Base-by-base conservation (phyloP, 2,888 invertebrate species). In the Cheilosia variabilis region DNA sequence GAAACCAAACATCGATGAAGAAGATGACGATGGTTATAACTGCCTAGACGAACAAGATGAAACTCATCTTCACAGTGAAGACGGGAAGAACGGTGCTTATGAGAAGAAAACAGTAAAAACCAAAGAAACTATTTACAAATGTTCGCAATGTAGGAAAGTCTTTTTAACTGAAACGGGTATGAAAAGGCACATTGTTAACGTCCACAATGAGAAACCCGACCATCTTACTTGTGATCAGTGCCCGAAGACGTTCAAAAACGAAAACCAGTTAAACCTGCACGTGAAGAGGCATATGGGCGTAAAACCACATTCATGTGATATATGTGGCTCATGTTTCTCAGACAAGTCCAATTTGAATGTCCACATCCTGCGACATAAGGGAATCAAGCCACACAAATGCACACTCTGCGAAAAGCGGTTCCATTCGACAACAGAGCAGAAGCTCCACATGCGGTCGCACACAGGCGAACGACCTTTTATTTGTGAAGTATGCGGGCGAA, bases 301-400 rank as follows among this genome's bases (percentile, higher is more conserved):
- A 1, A 76, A 79, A 52, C 77, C 80, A 0, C 80, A 78, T 55
- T 15, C 53, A 2, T 91, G 91, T 58, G 91, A 91, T 73, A 90
- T 91, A 37, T 91, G 91, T 50, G 91, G 90, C 15, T 89, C 90
- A 22, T 87, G 89, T 1, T 91, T 91, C 37, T 90, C 91, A 1
- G 91, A 91, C 55, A 89, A 90, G 1, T 91, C 91, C 5, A 91
- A 91, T 53, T 89, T 91, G 89, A 89, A 89, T 88, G 89, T 90
- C 0, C 91, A 91, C 53, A 89, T 90, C 15, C 89, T 90, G 72
- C 90, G 91, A 0, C 91, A 91, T 77, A 90, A 90, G 4, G 91
- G 91, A 15, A 90, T 91, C 3, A 91, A 91, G 68, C 90, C 91
- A 0, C 89, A 90, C 76, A 90, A 90, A 27, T 91, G 91, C 53